These are phyloP conservation scores for Oxystoma pomonae DNA, from an alignment of 2,888 invertebrate species.

Conservation along the genomic window DNA sequence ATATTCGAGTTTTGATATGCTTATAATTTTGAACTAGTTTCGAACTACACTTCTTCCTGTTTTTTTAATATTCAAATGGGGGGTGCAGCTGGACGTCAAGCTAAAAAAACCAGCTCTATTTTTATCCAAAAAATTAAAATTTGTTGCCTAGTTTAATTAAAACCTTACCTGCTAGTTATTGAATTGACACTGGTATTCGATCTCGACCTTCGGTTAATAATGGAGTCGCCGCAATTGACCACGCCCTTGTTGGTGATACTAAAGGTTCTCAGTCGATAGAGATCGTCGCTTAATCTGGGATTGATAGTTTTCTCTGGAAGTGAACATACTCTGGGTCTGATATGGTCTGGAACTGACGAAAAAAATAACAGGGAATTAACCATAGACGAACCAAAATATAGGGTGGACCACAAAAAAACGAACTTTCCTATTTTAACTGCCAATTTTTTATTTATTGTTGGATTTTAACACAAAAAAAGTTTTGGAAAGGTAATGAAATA, in stretches of 20 bases:
- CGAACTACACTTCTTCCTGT: not conserved
- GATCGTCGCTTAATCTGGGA: slow-evolving; percentile 76
- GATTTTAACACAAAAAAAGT: no score
- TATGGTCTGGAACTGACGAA: slow-evolving; percentile 71
- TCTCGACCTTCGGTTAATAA: slow-evolving; percentile 77
- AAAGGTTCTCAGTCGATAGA: slow-evolving; percentile 79
- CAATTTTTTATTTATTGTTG: no score
- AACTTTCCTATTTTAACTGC: no score
- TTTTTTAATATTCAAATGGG: slow-evolving; percentile 4
- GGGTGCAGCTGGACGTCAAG: no score
- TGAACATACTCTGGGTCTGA: slow-evolving; percentile 78
- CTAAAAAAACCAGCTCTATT: no score
- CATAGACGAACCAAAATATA: no score
- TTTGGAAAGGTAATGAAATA: no score
- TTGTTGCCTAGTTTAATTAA: no score
- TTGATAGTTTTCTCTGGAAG: slow-evolving; percentile 84
- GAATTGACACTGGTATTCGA: slow-evolving; percentile 88
- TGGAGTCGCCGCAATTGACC: slow-evolving; percentile 86
- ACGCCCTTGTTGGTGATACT: slow-evolving; percentile 86
- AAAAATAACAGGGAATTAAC: no score
- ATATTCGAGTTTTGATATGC: no score
- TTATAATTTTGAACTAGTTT: no score
- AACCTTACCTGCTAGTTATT: slow-evolving; percentile 72
- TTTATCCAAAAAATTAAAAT: not conserved
- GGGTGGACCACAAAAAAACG: no score